Evolutionary conservation across 92 coral and sea anemone genomes (phyloP), one percentile per base, ranked within the genome.

Genomic region (Porites evermanni): DNA sequence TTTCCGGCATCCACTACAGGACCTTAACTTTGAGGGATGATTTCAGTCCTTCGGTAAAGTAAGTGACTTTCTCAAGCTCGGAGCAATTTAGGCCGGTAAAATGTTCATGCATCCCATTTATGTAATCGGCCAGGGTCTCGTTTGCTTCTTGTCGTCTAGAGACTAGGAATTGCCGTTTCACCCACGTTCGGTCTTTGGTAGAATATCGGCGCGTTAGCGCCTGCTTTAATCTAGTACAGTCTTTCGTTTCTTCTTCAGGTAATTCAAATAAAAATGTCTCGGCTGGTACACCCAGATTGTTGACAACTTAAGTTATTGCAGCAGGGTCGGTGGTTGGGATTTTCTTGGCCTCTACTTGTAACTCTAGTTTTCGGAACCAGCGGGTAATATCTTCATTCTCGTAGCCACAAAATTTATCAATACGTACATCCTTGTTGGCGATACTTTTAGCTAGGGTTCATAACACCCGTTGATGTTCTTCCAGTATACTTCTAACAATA

Each of bases 11-110:
- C n/a, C 54, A n/a, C 44, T 59, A 8, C 11, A 53, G 58, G 8
- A 77, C 81, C 12, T 59, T 29, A 8, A 59, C 6, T 3, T 63
- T 59, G 1, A 77, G 12, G 2, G 67, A 18, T 16, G 68, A 54
- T 13, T 12, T 6, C 12, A 77, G 14, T 19, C 81, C 81, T 13
- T 77, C 68, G 4, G 23, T 26, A 17, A 77, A 77, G 26, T 77
- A 77, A 7, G 81, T 60, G 14, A 77, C 70, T 32, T 77, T 77
- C 44, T 60, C 69, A 19, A 17, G 24, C 38, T 74, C 78, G 64
- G 47, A 56, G 1, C 58, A 17, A 23, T 74, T 7, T 8, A 74
- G 7, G 3, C 78, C 78, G 23, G 18, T 74, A 17, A 74, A 74
- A 7, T 52, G 64, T 74, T 74, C 78, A 5, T 74, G 78, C 64